Base-by-base conservation (phyloP, 2,888 invertebrate species). In the Lacanobia wlatinum region DNA sequence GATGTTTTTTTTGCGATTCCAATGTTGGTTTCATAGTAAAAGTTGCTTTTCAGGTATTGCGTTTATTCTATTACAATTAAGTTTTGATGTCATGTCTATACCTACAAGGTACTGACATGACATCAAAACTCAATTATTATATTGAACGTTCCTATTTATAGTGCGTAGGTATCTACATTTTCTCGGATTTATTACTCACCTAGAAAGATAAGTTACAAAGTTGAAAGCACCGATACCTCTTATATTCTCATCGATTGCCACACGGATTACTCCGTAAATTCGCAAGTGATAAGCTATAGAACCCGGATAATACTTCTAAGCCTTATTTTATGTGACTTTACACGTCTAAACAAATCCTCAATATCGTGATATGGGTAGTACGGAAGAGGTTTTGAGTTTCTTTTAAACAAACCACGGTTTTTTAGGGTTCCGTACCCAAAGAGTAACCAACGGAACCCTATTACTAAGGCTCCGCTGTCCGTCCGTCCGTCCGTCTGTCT, bases 271-370 rank as follows among this genome's bases (percentile, higher is more conserved):
- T 73, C 5, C 34, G 21, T 68, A 69, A 73, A 68, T 62, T 64
- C 53, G 12, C 56, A 48, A 61, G 28, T 61, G 48, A 73, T 78
- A 56, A 56, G 52, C 55, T 52, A 67, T 18, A 40, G 55, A 73
- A 34, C 68, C 40, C 68, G 2, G 18, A 23, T 62, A 56, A 67
- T 50, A 78, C 61, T 53, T 61, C 64, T 65, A 73, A 78, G 64
- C 55, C 60, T 56, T 65, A 78, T 61, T 68, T 65, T 58, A 65
- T 56, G 23, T 65, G 78, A 68, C 56, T 65, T 56, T 68, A 7
- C 63, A 68, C 73, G 78, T 56, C 53, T 63, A 76, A 77, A 65
- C 50, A 70, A 64, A 70, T 65, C 48, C 58, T 50, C 38, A 48
- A 63, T 77, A 76, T 64, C 50, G n/a, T 34, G 43, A 43, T 76